Percentiles rank a stretch among this genome's conserved stretches.
phyloP scores from a whole-genome alignment of 1,140 invertebrate species.

The Trinorchestia longiramus region DNA sequence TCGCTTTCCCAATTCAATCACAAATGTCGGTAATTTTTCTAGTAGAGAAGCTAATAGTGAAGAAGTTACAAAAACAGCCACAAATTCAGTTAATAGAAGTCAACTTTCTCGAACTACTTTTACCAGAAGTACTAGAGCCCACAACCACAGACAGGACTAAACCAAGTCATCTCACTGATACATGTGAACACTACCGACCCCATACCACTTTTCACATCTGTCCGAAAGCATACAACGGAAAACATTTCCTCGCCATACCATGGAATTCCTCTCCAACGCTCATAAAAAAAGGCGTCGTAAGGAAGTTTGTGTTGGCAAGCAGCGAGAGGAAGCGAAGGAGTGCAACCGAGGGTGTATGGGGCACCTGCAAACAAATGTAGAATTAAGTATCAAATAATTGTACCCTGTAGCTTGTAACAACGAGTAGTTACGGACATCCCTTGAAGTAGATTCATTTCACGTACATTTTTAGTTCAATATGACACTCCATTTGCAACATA shows the following conservation, averaged over 20 bases:
- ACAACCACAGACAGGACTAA: not conserved
- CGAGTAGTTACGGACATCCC: not conserved
- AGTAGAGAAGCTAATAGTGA: too few relatives aligned
- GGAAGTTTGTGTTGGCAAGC: conserved; percentile 34
- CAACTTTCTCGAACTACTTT: not conserved
- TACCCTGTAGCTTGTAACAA: not conserved
- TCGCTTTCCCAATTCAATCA: not conserved
- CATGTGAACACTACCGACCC: not conserved
- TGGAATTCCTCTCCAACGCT: conserved; percentile 23
- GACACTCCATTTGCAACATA: not conserved
- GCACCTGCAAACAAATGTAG: not conserved
- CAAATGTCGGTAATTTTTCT: not conserved
- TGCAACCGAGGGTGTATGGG: not conserved
- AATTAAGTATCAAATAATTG: not conserved
- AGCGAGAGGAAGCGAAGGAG: conserved; percentile 17
- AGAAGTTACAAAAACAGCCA: too few relatives aligned
- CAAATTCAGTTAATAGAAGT: too few relatives aligned
- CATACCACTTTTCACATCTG: not conserved
- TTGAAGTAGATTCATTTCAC: not conserved
- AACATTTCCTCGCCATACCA: not conserved
- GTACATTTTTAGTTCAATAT: not conserved
- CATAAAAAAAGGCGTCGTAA: conserved; percentile 23
- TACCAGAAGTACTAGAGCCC: not conserved
- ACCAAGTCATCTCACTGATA: not conserved
- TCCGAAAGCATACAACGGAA: not conserved